Base-by-base conservation (phyloP, 2,113 vertebrate species). In the Pholis gunnellus region DNA sequence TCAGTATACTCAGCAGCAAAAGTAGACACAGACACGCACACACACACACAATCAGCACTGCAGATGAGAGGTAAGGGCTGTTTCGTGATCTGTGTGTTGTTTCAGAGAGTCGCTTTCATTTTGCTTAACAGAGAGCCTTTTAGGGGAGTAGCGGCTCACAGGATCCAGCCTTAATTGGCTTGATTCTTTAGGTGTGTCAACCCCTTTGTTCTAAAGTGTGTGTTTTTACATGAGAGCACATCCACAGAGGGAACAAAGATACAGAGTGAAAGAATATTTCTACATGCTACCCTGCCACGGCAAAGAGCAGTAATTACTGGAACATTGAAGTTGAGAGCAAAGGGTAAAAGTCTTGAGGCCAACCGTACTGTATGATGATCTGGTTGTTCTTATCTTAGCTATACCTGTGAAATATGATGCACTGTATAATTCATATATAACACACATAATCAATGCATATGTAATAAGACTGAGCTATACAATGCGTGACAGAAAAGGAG, bases 61-160 rank as follows among this genome's bases (percentile, higher is more conserved):
- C 63, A 89, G 75, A 86, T 81, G 65, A 84, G 76, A 91, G 57
- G 81, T 87, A 56, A 83, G 71, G 56, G 48, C 79, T 83, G 69
- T 75, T 85, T 82, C 78, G 71, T 90, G 89, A 90, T 87, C 88
- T 73, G 56, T 89, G 83, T 63, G 83, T 87, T 87, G 83, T 87
- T 78, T 88, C 80, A 84, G 71, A 88, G 81, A 90, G 84, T 69
- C 54, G 17, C 82, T 84, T 82, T 87, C 69, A 79, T 88, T 84
- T 70, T n/a, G n/a, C 70, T 50, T 69, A 11, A 74, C 67, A 54
- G 48, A 74, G 36, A 66, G 31, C 10, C 10, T 48, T 63, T 64
- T 59, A 63, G 56, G 68, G 57, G 22, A 75, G 60, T 11, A 81
- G 72, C 18, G 65, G 25, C 72, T 61, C 29, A 4, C 57, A 6